These are phyloP conservation scores for Aurelia sp. DNA, from an alignment of 30 jellyfish, hydroid and myxozoan genomes.

Conservation along the genomic window DNA sequence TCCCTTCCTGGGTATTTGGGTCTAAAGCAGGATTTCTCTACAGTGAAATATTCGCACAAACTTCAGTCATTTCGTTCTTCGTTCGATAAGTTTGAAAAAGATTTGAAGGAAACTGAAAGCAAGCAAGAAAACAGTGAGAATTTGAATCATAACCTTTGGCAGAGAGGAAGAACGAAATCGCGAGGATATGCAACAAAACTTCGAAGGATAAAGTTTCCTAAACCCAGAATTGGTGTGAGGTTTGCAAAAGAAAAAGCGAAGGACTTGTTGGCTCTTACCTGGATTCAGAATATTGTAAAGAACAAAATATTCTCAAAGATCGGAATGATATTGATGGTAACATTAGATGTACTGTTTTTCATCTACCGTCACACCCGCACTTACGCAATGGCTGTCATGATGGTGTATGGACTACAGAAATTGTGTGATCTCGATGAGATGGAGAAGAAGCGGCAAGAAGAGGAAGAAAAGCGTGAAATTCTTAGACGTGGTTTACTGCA, in stretches of 20 bases:
- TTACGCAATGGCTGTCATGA: constrained; percentile 67
- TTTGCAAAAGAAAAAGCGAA: constrained; percentile 28
- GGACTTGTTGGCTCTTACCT: constrained; percentile 41
- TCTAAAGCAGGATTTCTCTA: constrained; percentile 12
- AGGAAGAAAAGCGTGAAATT: constrained; percentile 18
- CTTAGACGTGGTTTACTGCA: constrained; percentile 6
- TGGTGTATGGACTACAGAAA: constrained; percentile 64
- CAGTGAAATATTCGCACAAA: constrained; percentile 7
- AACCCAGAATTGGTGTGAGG: constrained; percentile 1
- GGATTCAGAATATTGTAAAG: constrained; percentile 37
- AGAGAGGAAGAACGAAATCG: neutral
- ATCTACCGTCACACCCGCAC: constrained; percentile 74
- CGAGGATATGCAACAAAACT: neutral
- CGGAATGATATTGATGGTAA: constrained; percentile 27
- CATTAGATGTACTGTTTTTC: constrained; percentile 51
- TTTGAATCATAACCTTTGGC: constrained; percentile 6
- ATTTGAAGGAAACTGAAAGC: neutral
- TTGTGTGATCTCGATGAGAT: constrained; percentile 45
- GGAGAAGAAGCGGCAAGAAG: constrained; percentile 25
- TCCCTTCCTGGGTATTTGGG: constrained; percentile 29
- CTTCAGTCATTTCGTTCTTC: neutral
- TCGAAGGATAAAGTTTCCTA: constrained; percentile 7
- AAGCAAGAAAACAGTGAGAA: constrained; percentile 41
- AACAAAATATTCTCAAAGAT: constrained; percentile 20
- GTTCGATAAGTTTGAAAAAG: neutral